Percentiles rank a stretch among this genome's conserved stretches.
Evolutionary conservation across 2,888 invertebrate genomes (phyloP).

Genomic region (Dicroscelio sp.): DNA sequence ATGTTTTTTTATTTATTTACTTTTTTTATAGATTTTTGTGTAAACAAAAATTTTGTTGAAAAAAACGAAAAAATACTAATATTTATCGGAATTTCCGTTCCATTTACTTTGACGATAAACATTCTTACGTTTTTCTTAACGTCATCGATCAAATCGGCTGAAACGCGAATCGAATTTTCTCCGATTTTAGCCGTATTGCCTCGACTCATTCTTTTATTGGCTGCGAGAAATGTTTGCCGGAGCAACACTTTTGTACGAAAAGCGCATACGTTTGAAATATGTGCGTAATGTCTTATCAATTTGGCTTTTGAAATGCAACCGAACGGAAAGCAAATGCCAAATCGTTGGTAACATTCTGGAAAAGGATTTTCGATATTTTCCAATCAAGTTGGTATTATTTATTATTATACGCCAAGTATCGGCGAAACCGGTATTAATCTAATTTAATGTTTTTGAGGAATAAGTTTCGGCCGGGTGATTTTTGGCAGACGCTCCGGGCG

Average conservation of each 20-base stretch:
- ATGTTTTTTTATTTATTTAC: too few relatives aligned
- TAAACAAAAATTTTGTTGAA: too few relatives aligned
- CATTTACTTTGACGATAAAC: too few relatives aligned
- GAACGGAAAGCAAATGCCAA: conserved; percentile 32
- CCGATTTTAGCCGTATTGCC: background rate
- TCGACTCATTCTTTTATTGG: background rate
- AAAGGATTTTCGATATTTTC: conserved; percentile 30
- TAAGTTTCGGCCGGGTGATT: background rate
- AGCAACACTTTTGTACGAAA: too few relatives aligned
- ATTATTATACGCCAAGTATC: background rate
- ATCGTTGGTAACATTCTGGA: conserved; percentile 13
- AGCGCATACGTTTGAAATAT: conserved; percentile 44
- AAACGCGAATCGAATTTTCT: too few relatives aligned
- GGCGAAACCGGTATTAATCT: conserved; percentile 13
- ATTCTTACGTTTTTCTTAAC: too few relatives aligned
- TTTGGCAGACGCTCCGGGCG: background rate
- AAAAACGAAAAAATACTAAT: too few relatives aligned
- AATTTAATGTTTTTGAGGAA: conserved; percentile 1
- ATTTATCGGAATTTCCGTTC: too few relatives aligned
- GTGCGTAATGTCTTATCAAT: conserved; percentile 46
- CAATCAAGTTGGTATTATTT: conserved; percentile 29
- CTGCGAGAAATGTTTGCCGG: conserved; percentile 9
- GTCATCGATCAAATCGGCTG: too few relatives aligned
- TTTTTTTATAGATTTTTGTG: too few relatives aligned
- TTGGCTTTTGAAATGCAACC: conserved; percentile 46